Conservation (phyloP, 2,888 invertebrate genomes). For the Agonopterix heracliana region DNA sequence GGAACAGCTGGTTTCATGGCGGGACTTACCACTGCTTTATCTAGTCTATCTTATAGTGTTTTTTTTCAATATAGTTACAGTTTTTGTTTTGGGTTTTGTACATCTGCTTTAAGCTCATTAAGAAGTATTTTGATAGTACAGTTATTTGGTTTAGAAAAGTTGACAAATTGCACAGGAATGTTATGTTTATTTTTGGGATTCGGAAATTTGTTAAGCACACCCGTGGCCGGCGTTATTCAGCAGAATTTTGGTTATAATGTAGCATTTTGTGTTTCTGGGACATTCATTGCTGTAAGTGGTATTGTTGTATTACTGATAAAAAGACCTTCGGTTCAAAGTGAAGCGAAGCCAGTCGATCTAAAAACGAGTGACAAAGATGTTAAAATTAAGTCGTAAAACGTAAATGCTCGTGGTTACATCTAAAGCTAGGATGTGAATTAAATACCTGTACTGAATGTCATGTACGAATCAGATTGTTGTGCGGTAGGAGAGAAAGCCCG, state of each 20-base stretch:
- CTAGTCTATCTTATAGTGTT: constrained; percentile 41
- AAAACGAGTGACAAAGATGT: too few species aligned
- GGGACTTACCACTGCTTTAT: constrained; percentile 42
- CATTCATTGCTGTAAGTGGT: constrained; percentile 42
- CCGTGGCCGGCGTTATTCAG: constrained; percentile 47
- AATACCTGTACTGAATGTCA: too few species aligned
- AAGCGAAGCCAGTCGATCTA: too few species aligned
- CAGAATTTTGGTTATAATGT: constrained; percentile 37
- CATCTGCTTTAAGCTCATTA: constrained; percentile 41
- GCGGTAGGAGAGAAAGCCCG: too few species aligned
- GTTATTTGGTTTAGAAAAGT: constrained; percentile 57
- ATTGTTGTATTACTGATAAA: constrained; percentile 29
- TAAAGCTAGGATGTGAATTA: too few species aligned
- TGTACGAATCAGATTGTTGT: too few species aligned
- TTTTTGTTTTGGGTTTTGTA: constrained; percentile 46
- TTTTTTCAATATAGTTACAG: constrained; percentile 54
- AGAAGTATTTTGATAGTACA: constrained; percentile 53
- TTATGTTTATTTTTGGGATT: constrained; percentile 57
- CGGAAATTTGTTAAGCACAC: constrained; percentile 56
- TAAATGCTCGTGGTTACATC: too few species aligned
- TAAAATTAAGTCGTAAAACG: too few species aligned
- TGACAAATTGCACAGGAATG: constrained; percentile 63
- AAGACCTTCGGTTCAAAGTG: too few species aligned
- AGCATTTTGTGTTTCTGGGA: constrained; percentile 51
- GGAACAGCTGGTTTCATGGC: constrained; percentile 26